Percentiles rank a stretch among this genome's conserved stretches.
phyloP scores from a whole-genome alignment of 2,797 vertebrate species.

The Propithecus perrieri region DNA sequence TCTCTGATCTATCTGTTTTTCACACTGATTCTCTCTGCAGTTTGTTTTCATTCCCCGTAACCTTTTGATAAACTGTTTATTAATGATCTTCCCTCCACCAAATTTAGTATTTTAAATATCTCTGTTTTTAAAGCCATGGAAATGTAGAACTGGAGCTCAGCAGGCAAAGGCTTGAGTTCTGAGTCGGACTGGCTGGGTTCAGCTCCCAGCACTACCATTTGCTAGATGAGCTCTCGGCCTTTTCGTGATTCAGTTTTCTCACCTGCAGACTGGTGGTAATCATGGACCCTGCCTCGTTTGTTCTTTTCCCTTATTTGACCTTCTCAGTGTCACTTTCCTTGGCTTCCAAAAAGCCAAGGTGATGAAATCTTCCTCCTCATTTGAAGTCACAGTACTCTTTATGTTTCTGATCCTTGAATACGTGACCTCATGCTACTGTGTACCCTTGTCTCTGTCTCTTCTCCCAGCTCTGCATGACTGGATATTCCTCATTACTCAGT shows the following conservation, averaged over 20 bases:
- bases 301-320: neutral
- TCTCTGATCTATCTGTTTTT: neutral
- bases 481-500: neutral
- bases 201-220: accelerated
- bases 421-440: neutral
- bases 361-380: neutral
- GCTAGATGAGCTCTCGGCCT: neutral
- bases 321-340: neutral
- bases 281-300: neutral
- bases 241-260: neutral
- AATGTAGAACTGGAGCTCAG: neutral
- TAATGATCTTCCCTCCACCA: neutral
- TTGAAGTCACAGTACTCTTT: neutral
- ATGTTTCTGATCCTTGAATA: neutral
- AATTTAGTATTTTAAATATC: neutral
- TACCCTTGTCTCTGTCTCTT: neutral
- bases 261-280: neutral
- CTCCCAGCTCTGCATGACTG: neutral
- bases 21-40: neutral
- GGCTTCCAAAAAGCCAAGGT: neutral
- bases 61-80: neutral
- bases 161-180: neutral
- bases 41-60: neutral
- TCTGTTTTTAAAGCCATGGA: neutral
- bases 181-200: neutral